A percentile compares a stretch with the other conserved stretches of the same genome.
These are phyloP conservation scores for Temnothorax unifasciatus DNA, from an alignment of 2,888 invertebrate species.

Conservation along the genomic window DNA sequence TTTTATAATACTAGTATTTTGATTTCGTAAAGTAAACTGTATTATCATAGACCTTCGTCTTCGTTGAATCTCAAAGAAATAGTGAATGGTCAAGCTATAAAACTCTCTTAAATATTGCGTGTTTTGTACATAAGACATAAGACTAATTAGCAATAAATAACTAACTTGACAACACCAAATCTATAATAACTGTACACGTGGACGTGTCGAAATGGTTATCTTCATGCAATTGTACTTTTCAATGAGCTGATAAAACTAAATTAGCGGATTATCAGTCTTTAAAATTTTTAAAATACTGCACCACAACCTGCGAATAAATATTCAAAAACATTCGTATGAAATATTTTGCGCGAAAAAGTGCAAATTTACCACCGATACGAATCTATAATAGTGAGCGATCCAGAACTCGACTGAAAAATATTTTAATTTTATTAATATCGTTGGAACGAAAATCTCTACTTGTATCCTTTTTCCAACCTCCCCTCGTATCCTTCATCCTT, in stretches of 20 bases:
- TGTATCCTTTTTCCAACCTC: too few species aligned
- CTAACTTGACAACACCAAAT: not conserved
- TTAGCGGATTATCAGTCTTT: not conserved
- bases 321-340: not conserved
- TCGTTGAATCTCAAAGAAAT: slow-evolving; percentile 9
- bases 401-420: too few species aligned
- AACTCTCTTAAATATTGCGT: slow-evolving; percentile 63
- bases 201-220: not conserved
- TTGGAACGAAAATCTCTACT: too few species aligned
- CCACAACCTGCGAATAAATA: too few species aligned
- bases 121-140: slow-evolving; percentile 21
- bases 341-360: not conserved
- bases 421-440: too few species aligned
- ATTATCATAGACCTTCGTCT: not conserved
- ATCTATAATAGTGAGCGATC: too few species aligned
- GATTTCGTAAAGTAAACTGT: not conserved
- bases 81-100: slow-evolving; percentile 71
- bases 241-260: not conserved
- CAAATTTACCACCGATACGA: not conserved
- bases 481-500: too few species aligned
- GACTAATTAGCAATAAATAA: not conserved
- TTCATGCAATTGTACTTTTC: slow-evolving; percentile 92
- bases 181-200: slow-evolving; percentile 11
- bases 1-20: not conserved
- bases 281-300: not conserved